Evolutionary conservation across 2,888 invertebrate species (phyloP).

Genomic region (Copidosoma aretas): DNA sequence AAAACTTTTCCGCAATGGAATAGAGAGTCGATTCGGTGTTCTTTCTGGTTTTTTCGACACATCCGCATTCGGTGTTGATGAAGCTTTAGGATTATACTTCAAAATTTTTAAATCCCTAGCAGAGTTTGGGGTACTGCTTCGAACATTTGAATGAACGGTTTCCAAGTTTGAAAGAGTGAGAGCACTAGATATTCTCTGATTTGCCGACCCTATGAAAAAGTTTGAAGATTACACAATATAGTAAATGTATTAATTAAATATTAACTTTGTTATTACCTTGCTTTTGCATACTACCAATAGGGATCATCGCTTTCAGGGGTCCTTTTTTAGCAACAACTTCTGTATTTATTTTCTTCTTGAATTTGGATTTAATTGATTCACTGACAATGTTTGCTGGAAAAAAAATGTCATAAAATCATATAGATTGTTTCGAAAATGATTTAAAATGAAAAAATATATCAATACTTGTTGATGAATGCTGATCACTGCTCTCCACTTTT

Average conservation of each 20-base stretch:
- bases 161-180: slow-evolving; percentile 29
- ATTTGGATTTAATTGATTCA: slow-evolving; percentile 48
- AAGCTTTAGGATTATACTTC: slow-evolving; percentile 53
- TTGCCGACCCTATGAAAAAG: background rate
- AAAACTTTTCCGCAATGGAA: slow-evolving; percentile 4
- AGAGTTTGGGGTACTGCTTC: slow-evolving; percentile 54
- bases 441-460: background rate
- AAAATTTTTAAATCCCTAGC: slow-evolving; percentile 37
- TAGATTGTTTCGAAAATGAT: slow-evolving; percentile 37
- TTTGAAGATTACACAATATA: no score
- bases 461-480: slow-evolving; percentile 38
- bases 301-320: slow-evolving; percentile 57
- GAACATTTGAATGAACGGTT: slow-evolving; percentile 7
- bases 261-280: slow-evolving; percentile 43
- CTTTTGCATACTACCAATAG: slow-evolving; percentile 56
- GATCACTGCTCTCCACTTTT: slow-evolving; percentile 12
- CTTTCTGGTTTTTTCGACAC: slow-evolving; percentile 4
- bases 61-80: slow-evolving; percentile 54
- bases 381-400: no score
- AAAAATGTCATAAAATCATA: no score
- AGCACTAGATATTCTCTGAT: background rate
- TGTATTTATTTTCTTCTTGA: slow-evolving; percentile 48
- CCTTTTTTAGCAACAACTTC: slow-evolving; percentile 51
- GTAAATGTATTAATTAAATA: background rate
- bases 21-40: slow-evolving; percentile 26